Base-by-base conservation (phyloP, 2,113 vertebrate species). In the Candoia aspera region DNA sequence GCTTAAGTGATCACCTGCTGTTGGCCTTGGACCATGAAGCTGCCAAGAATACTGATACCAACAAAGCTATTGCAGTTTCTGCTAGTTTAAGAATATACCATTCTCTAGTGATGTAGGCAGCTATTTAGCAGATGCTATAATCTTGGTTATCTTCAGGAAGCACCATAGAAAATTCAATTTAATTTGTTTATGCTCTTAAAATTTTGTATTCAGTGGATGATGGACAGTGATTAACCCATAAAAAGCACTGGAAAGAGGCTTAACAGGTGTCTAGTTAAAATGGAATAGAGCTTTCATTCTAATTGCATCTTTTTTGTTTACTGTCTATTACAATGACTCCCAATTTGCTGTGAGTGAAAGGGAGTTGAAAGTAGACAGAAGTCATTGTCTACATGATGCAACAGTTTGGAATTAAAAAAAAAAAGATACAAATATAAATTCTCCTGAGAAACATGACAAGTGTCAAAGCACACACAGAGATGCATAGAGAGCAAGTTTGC, bases 61-160 rank as follows among this genome's bases (percentile, higher is more conserved):
- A 89, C 46, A 96, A 96, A 97, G 91, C 83, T 93, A 93, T 91
- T 91, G 24, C 89, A 86, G 93, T 94, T 96, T 96, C 93, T 95
- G 88, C 89, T 95, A 73, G 87, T 96, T 96, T 97, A 95, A 95
- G 93, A 94, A 88, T 93, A 84, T 92, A 60, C 91, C 89, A 26
- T 92, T 95, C 73, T 95, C 94, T 93, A 73, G 73, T 96, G 93
- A 94, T 93, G 92, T 94, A 95, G 96, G 94, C 91, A 93, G 83
- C 92, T 88, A 92, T 94, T 93, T 97, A 95, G 97, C 94, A 91
- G 96, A 97, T 96, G 86, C 83, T 93, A 89, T 94, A 95, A 96
- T 97, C 94, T 97, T 96, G 92, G 87, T 95, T 96, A 73, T 92
- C 96, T 89, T 91, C 91, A 95, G 92, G 91, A 95, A 93, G 92